Evolutionary conservation across 1,140 invertebrate genomes (phyloP).

Genomic region (Hypothenemus hampei): DNA sequence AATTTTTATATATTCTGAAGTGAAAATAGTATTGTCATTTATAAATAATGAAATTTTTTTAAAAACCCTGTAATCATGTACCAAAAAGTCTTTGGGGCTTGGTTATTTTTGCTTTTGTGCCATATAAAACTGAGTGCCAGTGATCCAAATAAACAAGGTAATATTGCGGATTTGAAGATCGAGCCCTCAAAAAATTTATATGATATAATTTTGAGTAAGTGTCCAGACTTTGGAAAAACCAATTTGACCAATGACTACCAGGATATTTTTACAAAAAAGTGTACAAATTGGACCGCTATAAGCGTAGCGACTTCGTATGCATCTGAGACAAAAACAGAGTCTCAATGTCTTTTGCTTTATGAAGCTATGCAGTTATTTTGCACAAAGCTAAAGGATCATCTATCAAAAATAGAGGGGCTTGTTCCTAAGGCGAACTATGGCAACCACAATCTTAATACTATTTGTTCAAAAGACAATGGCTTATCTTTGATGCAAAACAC

Average conservation of each 20-base stretch:
- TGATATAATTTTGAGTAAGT: slow-evolving; percentile 9
- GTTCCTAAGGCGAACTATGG: neutral
- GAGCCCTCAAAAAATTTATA: too few species aligned
- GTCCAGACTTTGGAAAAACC: slow-evolving; percentile 8
- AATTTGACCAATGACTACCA: neutral
- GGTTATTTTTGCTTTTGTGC: too few species aligned
- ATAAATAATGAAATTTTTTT: too few species aligned
- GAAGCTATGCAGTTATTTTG: slow-evolving; percentile 13
- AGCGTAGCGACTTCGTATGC: neutral
- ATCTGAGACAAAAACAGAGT: neutral
- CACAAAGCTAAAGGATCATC: slow-evolving; percentile 3
- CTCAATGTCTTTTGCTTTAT: slow-evolving; percentile 10
- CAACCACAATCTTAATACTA: neutral
- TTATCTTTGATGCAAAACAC: neutral
- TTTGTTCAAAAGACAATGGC: slow-evolving; percentile 4
- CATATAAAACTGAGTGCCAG: too few species aligned
- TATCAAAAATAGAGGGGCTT: neutral
- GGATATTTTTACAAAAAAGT: slow-evolving; percentile 2
- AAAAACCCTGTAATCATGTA: too few species aligned
- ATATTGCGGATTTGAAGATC: too few species aligned
- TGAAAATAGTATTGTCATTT: too few species aligned
- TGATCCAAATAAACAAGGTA: too few species aligned
- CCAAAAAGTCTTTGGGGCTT: too few species aligned
- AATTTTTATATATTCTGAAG: too few species aligned
- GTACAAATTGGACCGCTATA: slow-evolving; percentile 10